phyloP scores from a whole-genome alignment of 2,797 vertebrate genomes.

The Melanotaenia maccullochi region DNA sequence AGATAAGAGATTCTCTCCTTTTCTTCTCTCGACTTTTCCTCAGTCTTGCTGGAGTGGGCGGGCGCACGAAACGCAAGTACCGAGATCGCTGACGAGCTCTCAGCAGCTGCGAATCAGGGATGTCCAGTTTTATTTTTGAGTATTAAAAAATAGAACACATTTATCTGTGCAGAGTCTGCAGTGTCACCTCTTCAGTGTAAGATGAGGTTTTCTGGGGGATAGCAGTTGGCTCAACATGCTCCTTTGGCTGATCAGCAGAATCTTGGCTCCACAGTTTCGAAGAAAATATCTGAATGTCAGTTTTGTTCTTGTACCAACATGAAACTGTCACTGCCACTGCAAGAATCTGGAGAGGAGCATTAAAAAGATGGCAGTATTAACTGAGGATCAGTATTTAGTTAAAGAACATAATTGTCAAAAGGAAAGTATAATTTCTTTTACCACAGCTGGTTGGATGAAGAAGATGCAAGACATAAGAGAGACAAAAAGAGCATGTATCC shows the following conservation, averaged over 20 bases:
- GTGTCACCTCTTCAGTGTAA: constrained; percentile 76
- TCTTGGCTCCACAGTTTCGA: constrained; percentile 42
- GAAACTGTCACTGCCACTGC: constrained; percentile 72
- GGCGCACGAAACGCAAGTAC: constrained; percentile 76
- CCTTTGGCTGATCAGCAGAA: background rate
- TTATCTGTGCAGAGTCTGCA: background rate
- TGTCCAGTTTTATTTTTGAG: background rate
- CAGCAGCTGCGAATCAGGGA: constrained; percentile 75
- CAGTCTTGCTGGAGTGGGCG: constrained; percentile 73
- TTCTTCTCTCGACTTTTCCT: constrained; percentile 57
- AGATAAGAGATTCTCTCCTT: constrained; percentile 64
- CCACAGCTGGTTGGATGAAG: constrained; percentile 83
- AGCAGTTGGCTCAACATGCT: background rate
- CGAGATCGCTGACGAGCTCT: constrained; percentile 77
- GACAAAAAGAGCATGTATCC: constrained; percentile 82
- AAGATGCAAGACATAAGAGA: constrained; percentile 83
- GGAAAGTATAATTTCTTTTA: constrained; percentile 44
- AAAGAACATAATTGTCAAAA: background rate
- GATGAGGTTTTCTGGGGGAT: constrained; percentile 23
- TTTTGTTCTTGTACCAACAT: constrained; percentile 61
- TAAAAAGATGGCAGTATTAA: background rate
- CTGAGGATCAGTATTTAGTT: background rate
- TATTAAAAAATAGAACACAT: background rate
- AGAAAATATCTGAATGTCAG: constrained; percentile 57
- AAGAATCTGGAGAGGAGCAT: constrained; percentile 77